phyloP scores from a whole-genome alignment of 2,888 invertebrate species.

The Schizotus pectinicornis region DNA sequence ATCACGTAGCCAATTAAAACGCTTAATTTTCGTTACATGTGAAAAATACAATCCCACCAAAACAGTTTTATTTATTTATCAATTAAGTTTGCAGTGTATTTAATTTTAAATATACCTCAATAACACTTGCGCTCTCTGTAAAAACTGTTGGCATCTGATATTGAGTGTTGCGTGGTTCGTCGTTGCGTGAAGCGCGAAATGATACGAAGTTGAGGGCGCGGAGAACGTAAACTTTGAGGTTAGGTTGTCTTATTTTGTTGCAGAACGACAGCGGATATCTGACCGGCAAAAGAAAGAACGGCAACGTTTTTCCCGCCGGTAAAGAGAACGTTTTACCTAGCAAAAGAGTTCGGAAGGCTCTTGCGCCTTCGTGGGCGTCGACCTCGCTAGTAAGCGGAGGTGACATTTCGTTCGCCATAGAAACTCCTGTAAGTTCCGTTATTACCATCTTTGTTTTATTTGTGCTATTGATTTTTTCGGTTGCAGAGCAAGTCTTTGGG shows the following conservation, averaged over 20 bases:
- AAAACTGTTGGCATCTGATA: not conserved
- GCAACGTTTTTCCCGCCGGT: conserved; percentile 55
- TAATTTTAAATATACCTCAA: no score
- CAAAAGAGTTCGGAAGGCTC: conserved; percentile 81
- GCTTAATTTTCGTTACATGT: no score
- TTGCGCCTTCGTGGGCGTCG: conserved; percentile 76
- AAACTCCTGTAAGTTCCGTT: conserved; percentile 72
- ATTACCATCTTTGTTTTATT: not conserved
- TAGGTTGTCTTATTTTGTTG: conserved; percentile 36
- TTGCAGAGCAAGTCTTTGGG: conserved; percentile 86
- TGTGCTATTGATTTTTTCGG: conserved; percentile 36
- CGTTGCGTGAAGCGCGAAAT: no score
- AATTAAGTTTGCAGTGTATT: no score
- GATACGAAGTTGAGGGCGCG: no score
- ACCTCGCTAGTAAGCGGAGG: conserved; percentile 53
- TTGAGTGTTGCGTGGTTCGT: no score
- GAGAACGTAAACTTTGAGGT: no score
- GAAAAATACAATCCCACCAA: no score
- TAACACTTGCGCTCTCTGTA: not conserved
- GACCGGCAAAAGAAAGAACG: conserved; percentile 59
- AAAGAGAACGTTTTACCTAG: conserved; percentile 74
- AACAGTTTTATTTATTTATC: no score
- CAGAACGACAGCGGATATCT: conserved; percentile 66
- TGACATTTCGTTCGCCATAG: conserved; percentile 74
- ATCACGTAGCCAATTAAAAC: no score